Evolutionary conservation across 1,140 invertebrate genomes (phyloP), one percentile per base, ranked within the genome.

Genomic region (Platorchestia sp.): DNA sequence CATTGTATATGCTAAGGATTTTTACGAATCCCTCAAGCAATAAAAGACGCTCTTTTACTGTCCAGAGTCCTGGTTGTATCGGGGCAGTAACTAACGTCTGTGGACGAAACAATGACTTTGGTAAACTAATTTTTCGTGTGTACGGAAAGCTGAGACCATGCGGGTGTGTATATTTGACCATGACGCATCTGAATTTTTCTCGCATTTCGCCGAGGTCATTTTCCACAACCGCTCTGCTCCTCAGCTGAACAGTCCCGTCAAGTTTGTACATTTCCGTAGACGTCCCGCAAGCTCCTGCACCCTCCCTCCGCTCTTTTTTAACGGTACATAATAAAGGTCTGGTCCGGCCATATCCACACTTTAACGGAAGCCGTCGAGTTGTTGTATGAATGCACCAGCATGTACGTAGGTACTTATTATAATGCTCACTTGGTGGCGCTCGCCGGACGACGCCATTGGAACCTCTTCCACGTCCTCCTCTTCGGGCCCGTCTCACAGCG

Each of bases 281-380:
- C 59, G 59, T 75, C 59, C 59, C 59, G 27, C 59, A 75, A 10
- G 59, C 59, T 75, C 14, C 59, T 27, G 10, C 19, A 43, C 41
- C 87, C 41, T 90, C 87, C 41, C 87, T 44, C 87, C 87, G 5
- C 14, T 22, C 87, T 44, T 27, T 42, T 41, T 14, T 93, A 93
- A 93, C 91, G 91, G 91, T 93, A 44, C 91, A 19, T 93, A 93
- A 93, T 93, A 93, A 93, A 44, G 91, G 41, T 93, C 45, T 44
- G 40, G 91, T 93, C 43, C 40, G 45, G 91, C 91, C 91, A 47
- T 47, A 93, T 93, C 91, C 91, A 45, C 91, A 47, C 91, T 44
- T 93, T 93, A 93, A 93, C 91, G 91, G 91, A 93, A 93, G 91
- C 91, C 91, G 45, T 40, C 43, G 6, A 47, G 14, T 45, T 44